phyloP scores from a whole-genome alignment of 2,888 invertebrate genomes.

The Epinotia bilunana region DNA sequence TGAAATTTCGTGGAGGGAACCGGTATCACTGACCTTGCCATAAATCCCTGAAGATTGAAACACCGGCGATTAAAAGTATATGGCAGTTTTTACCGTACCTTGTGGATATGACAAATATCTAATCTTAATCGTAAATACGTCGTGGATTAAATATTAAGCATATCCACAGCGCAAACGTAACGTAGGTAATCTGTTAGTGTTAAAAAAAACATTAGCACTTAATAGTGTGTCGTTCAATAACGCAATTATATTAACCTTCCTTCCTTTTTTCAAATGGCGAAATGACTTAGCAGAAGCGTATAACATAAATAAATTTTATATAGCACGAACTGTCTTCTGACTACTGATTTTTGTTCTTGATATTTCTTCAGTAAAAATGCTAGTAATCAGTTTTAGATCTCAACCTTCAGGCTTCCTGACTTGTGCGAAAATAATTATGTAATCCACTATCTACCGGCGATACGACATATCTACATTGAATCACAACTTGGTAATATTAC shows the following conservation, averaged over 20 bases:
- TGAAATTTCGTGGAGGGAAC: not conserved
- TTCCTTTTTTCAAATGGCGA: not conserved
- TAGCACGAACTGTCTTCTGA: not conserved
- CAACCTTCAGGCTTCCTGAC: not conserved
- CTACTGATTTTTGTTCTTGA: not conserved
- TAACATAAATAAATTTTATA: not conserved
- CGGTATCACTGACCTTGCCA: not conserved
- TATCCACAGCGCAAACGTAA: not conserved
- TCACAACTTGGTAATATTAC: constrained; percentile 41
- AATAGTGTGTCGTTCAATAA: not conserved
- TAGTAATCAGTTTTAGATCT: not conserved
- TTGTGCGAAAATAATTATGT: not conserved
- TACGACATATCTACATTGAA: constrained; percentile 44
- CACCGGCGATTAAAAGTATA: not conserved
- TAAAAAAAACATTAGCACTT: not conserved
- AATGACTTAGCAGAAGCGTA: constrained; percentile 1
- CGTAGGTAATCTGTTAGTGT: not conserved
- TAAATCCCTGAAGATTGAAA: not conserved
- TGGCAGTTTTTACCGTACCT: too few relatives aligned
- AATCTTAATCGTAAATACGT: not conserved
- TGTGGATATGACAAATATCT: not conserved
- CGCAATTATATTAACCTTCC: not conserved
- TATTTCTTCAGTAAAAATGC: too few relatives aligned
- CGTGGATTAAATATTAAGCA: not conserved
- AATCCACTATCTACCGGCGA: constrained; percentile 29